A percentile compares a stretch with the other conserved stretches of the same genome.
These are phyloP conservation scores for Neolamprologus sp. DNA, from an alignment of 2,113 vertebrate species.

Conservation along the genomic window DNA sequence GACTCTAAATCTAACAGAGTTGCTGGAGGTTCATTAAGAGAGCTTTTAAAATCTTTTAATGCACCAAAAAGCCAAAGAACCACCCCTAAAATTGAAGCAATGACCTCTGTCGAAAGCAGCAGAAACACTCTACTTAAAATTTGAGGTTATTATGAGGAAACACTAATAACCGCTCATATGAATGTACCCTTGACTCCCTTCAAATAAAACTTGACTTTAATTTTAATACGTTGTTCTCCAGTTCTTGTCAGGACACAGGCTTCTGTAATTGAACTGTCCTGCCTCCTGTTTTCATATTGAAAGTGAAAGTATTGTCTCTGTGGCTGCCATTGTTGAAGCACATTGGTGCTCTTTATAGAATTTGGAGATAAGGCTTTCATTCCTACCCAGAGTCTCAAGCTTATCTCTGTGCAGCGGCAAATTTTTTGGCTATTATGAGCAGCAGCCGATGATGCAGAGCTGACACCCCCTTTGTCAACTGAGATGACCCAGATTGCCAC, in stretches of 20 bases:
- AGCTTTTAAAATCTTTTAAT: background rate
- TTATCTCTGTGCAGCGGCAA: background rate
- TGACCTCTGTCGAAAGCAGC: background rate
- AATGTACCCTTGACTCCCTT: constrained; percentile 28
- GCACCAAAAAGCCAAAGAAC: background rate
- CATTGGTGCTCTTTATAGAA: background rate
- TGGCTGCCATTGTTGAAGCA: background rate
- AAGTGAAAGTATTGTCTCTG: background rate
- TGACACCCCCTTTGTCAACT: background rate
- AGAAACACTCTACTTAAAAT: background rate
- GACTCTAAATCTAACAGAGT: background rate
- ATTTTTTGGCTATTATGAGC: background rate
- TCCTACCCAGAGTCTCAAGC: background rate
- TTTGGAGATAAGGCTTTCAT: constrained; percentile 14
- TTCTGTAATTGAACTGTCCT: background rate
- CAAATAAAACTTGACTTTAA: constrained; percentile 48
- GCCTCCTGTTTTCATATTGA: background rate
- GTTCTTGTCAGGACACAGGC: background rate
- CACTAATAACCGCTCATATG: background rate
- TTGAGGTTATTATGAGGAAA: background rate
- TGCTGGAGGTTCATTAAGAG: background rate
- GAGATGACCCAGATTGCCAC: constrained; percentile 43
- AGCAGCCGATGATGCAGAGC: background rate
- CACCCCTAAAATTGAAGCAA: background rate
- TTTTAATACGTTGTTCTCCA: background rate